A percentile compares a stretch with the other conserved stretches of the same genome.
These are phyloP conservation scores for Seriola quinqueradiata DNA, from an alignment of 2,113 vertebrate species.

Conservation along the genomic window DNA sequence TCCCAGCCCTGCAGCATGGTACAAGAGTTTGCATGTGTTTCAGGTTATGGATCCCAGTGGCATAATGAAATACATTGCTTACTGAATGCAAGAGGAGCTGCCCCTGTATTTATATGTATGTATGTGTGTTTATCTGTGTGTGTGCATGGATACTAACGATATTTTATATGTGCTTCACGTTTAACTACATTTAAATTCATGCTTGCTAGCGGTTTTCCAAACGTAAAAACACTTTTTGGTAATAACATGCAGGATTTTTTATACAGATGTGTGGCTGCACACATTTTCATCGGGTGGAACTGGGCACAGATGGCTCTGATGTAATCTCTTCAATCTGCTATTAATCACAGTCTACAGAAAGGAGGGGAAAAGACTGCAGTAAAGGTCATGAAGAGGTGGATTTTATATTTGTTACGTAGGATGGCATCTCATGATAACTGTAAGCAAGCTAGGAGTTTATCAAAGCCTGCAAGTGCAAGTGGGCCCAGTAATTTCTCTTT, in stretches of 20 bases:
- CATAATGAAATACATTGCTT: conserved; percentile 60
- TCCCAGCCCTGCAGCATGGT: conserved; percentile 48
- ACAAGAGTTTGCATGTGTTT: conserved; percentile 60
- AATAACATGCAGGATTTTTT: conserved; percentile 51
- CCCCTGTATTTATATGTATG: not conserved
- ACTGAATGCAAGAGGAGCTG: conserved; percentile 52
- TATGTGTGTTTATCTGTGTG: conserved; percentile 1
- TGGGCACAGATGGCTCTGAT: conserved; percentile 84
- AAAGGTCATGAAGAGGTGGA: conserved; percentile 58
- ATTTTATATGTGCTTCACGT: conserved; percentile 27
- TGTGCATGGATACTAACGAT: conserved; percentile 13
- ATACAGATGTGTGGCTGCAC: conserved; percentile 66
- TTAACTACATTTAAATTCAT: conserved; percentile 21
- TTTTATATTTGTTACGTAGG: conserved; percentile 13
- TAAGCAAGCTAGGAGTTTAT: conserved; percentile 30
- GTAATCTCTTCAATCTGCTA: conserved; percentile 83
- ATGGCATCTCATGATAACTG: conserved; percentile 8
- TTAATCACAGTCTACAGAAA: conserved; percentile 61
- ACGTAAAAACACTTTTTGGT: conserved; percentile 18
- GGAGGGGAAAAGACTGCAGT: conserved; percentile 42
- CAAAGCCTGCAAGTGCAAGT: conserved; percentile 24
- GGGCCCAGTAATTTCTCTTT: conserved; percentile 26
- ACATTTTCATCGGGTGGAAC: conserved; percentile 76
- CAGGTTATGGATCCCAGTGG: conserved; percentile 68
- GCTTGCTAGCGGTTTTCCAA: conserved; percentile 5